Percentiles rank a stretch among this genome's conserved stretches.
Conservation (phyloP, 1,140 invertebrate species). For the Drosophila pachea region DNA sequence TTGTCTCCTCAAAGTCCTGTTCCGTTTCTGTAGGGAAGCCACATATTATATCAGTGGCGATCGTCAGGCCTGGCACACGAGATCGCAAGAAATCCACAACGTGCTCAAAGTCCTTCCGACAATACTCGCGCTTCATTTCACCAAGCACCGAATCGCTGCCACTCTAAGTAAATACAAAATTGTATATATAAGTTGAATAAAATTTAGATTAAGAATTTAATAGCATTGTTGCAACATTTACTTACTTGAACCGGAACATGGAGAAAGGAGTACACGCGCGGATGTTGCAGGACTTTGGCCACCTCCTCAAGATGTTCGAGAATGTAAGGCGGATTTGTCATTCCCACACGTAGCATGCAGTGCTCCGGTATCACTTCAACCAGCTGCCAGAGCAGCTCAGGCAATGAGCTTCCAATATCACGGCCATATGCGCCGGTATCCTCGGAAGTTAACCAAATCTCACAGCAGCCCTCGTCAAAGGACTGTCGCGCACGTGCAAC, state of each 20-base stretch:
- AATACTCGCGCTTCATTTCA: constrained; percentile 98
- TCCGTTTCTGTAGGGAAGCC: constrained; percentile 98
- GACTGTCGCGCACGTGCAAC: constrained; percentile 89
- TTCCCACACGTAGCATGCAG: constrained; percentile 93
- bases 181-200: not conserved
- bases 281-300: constrained; percentile 91
- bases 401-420: constrained; percentile 94
- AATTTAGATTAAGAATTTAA: not conserved
- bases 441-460: constrained; percentile 99
- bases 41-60: constrained; percentile 99
- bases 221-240: not conserved
- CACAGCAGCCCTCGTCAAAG: constrained; percentile 94
- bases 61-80: constrained; percentile 88
- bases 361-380: constrained; percentile 93
- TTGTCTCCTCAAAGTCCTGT: constrained; percentile 93
- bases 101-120: constrained; percentile 90
- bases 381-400: constrained; percentile 91
- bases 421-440: constrained; percentile 98
- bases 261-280: constrained; percentile 95
- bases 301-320: constrained; percentile 96
- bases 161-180: constrained; percentile 79
- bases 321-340: constrained; percentile 99
- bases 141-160: constrained; percentile 94
- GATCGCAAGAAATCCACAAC: constrained; percentile 92
- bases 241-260: constrained; percentile 95